Evolutionary conservation across 2,113 vertebrate species (phyloP).

Genomic region (Chloebia gouldiae): DNA sequence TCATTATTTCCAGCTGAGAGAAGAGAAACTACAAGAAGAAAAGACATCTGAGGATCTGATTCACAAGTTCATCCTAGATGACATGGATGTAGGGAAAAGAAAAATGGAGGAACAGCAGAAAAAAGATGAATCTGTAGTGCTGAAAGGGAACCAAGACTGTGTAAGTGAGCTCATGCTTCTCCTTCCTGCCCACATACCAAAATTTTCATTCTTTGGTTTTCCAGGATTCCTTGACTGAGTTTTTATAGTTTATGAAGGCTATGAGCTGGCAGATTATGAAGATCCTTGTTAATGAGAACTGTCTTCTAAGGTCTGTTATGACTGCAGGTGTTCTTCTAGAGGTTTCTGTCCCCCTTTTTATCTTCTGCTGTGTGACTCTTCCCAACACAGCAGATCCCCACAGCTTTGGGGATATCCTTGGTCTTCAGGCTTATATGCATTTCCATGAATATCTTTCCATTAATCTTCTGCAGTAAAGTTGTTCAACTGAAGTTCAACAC

Average conservation of each 20-base stretch:
- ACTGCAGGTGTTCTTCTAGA: not conserved
- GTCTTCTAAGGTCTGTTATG: not conserved
- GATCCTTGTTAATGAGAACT: not conserved
- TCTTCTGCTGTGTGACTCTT: not conserved
- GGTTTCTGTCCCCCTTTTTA: not conserved
- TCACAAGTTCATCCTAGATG: conserved; percentile 70
- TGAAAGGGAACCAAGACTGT: conserved; percentile 67
- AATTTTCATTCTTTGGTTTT: not conserved
- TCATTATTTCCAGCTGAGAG: conserved; percentile 66
- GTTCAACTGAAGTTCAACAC: not conserved
- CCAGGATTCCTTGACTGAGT: not conserved
- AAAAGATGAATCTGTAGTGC: conserved; percentile 66
- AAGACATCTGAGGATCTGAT: conserved; percentile 70
- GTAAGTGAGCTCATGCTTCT: conserved; percentile 55
- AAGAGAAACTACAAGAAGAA: conserved; percentile 77
- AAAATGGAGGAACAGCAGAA: conserved; percentile 74
- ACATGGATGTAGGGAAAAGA: conserved; percentile 65
- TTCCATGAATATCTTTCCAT: not conserved
- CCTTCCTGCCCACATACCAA: not conserved
- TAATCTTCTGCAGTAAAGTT: not conserved
- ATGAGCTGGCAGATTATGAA: not conserved
- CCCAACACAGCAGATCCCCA: not conserved
- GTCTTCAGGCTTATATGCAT: not conserved
- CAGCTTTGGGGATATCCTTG: not conserved
- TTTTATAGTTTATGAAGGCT: not conserved